Base-by-base conservation (phyloP, 1,140 invertebrate genomes). In the Drosophila leontia region DNA sequence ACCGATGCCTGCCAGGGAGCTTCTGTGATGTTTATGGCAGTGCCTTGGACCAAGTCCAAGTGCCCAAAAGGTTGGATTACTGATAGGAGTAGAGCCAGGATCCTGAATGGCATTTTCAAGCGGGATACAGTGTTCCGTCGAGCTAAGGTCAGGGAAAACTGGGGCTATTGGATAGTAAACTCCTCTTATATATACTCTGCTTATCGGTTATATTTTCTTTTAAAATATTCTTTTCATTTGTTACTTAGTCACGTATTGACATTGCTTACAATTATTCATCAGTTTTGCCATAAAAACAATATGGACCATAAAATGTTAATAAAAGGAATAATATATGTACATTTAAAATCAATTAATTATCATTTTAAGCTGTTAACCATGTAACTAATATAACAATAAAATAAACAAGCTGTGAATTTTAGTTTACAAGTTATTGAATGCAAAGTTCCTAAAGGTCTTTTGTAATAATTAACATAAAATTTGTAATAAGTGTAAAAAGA, bases 1-100 rank as follows among this genome's bases (percentile, higher is more conserved):
- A 75, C 15, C 6, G 57, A 74, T 7, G 48, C 48, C 29, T 62
- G 56, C 70, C 56, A 62, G 34, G 69, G 57, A 39, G 53, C 57
- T 1, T 51, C 11, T 5, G 32, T 1, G 2, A 72, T 72, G 4
- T 8, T 5, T 13, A 68, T 45, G 17, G 23, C 8, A 0, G 19
- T 3, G 19, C 35, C 35, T 3, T 12, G 8, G 35, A 8, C 1
- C 4, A 23, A n/a, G 4, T 13, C 13, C 6, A 39, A 15, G 13
- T 39, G 17, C 19, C 13, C 19, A 26, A 44, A 7, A 7, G 29
- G 26, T 17, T 3, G 35, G 5, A n/a, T 7, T 15, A 35, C 13
- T 11, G 29, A 23, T 6, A 69, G 5, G 8, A 51, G 3, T 3
- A 68, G 2, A 2, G 32, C 29, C 1, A 68, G 15, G 17, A 13